Base-by-base conservation (phyloP, 2,113 vertebrate species). In the Serilophus lunatus region DNA sequence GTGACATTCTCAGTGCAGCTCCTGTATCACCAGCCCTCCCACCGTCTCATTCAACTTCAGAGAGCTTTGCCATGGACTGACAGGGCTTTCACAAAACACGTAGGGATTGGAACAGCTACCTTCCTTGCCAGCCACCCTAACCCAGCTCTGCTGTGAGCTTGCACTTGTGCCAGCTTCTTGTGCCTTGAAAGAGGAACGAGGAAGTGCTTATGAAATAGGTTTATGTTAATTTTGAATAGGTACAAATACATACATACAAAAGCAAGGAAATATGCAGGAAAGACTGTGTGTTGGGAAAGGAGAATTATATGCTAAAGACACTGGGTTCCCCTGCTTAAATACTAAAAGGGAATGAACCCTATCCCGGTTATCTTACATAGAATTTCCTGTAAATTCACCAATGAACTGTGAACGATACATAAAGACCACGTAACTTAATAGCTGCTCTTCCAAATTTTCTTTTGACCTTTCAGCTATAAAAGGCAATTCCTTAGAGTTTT, bases 401-500 rank as follows among this genome's bases (percentile, higher is more conserved):
- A n/a, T 49, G 92, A 89, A 84, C 82, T 80, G 38, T 84, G 93
- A 91, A 83, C 61, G 28, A 82, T 85, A 71, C 78, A 64, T 91
- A 82, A 93, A 60, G 83, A 90, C 53, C 29, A 20, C 89, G 86
- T 92, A 94, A 94, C 91, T 95, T 95, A 95, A 93, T 96, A 97
- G 92, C 72, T 94, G 45, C 23, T 96, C 91, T 86, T 96, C 91
- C 93, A 96, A 95, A 91, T 95, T 91, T 72, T 76, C 72, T 86
- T 95, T 88, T 93, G 95, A 92, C 93, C 93, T 97, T 91, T 96
- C 71, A 63, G 85, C 84, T 95, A 77, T 93, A 97, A 97, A 97
- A 97, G 90, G 72, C 89, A 97, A 95, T 97, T 97, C 97, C 91
- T 94, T 89, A 53, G 97, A 77, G 88, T 95, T 94, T 96, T 91